A percentile compares a stretch with the other conserved stretches of the same genome.
Conservation (phyloP, 2,113 vertebrate species). For the Callipepla squamata region DNA sequence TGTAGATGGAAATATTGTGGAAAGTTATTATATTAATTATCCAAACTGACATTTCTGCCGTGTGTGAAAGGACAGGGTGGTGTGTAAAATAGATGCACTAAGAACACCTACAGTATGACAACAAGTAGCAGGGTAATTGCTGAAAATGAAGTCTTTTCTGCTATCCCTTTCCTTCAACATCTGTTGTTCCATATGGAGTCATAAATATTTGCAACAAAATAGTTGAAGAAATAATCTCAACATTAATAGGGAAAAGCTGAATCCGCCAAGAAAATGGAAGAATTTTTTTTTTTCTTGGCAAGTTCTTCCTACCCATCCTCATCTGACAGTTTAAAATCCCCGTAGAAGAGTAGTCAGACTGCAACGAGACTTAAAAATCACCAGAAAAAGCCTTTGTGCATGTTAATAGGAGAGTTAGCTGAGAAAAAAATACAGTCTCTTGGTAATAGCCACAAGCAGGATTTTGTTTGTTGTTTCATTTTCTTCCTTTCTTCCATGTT, state of each 20-base stretch:
- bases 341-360: constrained; percentile 23
- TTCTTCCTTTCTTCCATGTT: not conserved
- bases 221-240: constrained; percentile 72
- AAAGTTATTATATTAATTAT: constrained; percentile 61
- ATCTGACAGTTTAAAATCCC: constrained; percentile 57
- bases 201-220: constrained; percentile 81
- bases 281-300: constrained; percentile 48
- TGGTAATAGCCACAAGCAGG: not conserved
- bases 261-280: constrained; percentile 63
- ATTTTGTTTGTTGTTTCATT: constrained; percentile 6
- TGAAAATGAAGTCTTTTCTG: constrained; percentile 76
- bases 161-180: constrained; percentile 73
- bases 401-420: not conserved
- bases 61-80: constrained; percentile 68
- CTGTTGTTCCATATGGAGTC: constrained; percentile 76
- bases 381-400: not conserved
- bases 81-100: constrained; percentile 72
- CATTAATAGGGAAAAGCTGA: constrained; percentile 70
- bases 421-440: not conserved
- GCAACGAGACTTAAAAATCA: constrained; percentile 9
- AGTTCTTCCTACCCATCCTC: constrained; percentile 50
- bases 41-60: constrained; percentile 65
- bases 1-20: not conserved
- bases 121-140: constrained; percentile 74
- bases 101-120: constrained; percentile 77